Evolutionary conservation across 2,888 invertebrate species (phyloP), one percentile per base, ranked within the genome.

Genomic region (Eupithecia dodoneata): DNA sequence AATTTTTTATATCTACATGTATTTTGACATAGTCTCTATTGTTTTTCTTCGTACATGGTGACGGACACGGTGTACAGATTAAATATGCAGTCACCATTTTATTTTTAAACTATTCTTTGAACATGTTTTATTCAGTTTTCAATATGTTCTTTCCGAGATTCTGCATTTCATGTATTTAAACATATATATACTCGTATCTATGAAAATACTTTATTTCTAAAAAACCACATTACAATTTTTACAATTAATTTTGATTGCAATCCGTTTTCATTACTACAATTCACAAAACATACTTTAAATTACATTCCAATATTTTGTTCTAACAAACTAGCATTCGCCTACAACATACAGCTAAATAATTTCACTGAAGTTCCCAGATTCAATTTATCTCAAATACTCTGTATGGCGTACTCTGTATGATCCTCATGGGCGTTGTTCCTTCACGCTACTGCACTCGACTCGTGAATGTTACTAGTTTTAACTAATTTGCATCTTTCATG

Each of bases 401-500:
- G 41, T 13, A 15, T 30, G 30, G 30, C 30, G 30, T 30, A 30
- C 30, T 30, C 30, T 30, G 30, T 30, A 30, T 30, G 15, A 41
- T 65, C 65, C 66, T 65, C 18, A 13, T 66, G 65, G 66, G 12
- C 30, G 55, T 65, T 65, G 49, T 41, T 66, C 42, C 66, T 66
- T 42, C 66, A 13, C 66, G 66, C 42, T 66, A 13, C 42, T 66
- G 66, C 15, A 63, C 30, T 63, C 30, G 13, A 42, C 66, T 63
- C 42, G 66, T 42, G 66, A 66, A 66, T 30, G 15, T 76, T 73
- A n/a, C 74, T 69, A 72, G 59, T 52, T 72, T 52, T 30, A 72
- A 45, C 49, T 44, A 69, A 75, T 69, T 69, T 69, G 67, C 69
- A 74, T 77, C 66, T 52, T 30, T 65, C 18, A 45, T 59, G 74